Evolutionary conservation across 2,113 vertebrate genomes (phyloP).

Genomic region (Regulus satrapa): DNA sequence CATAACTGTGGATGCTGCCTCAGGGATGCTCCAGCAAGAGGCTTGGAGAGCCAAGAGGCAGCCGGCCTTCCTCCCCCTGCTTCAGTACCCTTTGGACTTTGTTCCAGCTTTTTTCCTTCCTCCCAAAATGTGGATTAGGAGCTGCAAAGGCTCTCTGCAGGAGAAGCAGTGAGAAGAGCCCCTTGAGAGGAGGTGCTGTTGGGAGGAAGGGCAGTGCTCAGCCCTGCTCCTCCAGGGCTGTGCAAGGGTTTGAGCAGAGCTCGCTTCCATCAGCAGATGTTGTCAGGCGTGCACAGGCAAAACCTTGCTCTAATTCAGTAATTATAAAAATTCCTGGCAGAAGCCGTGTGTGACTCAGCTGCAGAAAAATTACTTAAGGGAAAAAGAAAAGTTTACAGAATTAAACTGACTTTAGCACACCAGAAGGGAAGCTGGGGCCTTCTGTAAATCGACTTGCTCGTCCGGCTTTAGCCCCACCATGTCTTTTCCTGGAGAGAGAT

Average conservation of each 20-base stretch:
- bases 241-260: neutral
- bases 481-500: neutral
- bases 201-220: neutral
- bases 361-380: slow-evolving; percentile 48
- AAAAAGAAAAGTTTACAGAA: slow-evolving; percentile 7
- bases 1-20: neutral
- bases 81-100: neutral
- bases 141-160: neutral
- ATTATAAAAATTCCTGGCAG: slow-evolving; percentile 76
- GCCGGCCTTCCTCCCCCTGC: neutral
- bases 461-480: neutral
- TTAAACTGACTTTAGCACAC: slow-evolving; percentile 41
- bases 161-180: neutral
- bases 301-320: slow-evolving; percentile 66
- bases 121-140: neutral
- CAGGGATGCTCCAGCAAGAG: neutral
- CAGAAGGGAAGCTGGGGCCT: neutral
- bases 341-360: slow-evolving; percentile 65
- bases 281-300: slow-evolving; percentile 65
- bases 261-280: slow-evolving; percentile 60
- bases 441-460: neutral
- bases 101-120: neutral
- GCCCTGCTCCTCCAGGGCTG: neutral
- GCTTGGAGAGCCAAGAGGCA: neutral
- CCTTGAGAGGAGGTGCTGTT: accelerated